Evolutionary conservation across 2,113 vertebrate genomes (phyloP).

Genomic region (Ochotona curzoniae): DNA sequence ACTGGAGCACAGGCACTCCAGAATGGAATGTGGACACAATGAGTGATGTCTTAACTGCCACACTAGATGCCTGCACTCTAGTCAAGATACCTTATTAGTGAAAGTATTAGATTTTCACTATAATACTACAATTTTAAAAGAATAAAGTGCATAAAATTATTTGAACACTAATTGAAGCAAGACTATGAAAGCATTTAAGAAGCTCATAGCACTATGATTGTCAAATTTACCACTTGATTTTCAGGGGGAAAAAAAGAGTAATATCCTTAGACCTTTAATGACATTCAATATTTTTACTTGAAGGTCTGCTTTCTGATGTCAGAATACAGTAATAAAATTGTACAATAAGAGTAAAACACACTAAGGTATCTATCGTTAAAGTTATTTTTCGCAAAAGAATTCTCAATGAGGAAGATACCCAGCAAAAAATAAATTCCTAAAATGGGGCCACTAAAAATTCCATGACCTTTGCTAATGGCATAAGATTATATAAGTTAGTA

Average conservation of each 20-base stretch:
- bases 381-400: neutral
- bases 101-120: neutral
- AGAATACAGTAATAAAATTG: slow-evolving; percentile 32
- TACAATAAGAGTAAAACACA: neutral
- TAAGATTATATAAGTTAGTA: neutral
- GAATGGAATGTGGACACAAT: too few relatives aligned
- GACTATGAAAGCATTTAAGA: neutral
- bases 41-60: too few relatives aligned
- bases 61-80: neutral
- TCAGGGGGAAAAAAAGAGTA: neutral
- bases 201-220: neutral
- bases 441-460: neutral
- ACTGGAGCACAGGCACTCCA: too few relatives aligned
- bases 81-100: neutral
- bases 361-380: neutral
- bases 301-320: neutral
- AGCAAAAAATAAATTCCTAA: neutral
- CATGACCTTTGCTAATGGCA: neutral
- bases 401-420: neutral
- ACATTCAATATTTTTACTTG: neutral
- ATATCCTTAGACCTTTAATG: neutral
- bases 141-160: neutral
- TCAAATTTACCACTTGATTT: slow-evolving; percentile 25
- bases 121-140: slow-evolving; percentile 29
- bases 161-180: neutral